Percentiles rank a stretch among this genome's conserved stretches.
Conservation (phyloP, 2,113 vertebrate genomes). For the Neodon shergylaensis region DNA sequence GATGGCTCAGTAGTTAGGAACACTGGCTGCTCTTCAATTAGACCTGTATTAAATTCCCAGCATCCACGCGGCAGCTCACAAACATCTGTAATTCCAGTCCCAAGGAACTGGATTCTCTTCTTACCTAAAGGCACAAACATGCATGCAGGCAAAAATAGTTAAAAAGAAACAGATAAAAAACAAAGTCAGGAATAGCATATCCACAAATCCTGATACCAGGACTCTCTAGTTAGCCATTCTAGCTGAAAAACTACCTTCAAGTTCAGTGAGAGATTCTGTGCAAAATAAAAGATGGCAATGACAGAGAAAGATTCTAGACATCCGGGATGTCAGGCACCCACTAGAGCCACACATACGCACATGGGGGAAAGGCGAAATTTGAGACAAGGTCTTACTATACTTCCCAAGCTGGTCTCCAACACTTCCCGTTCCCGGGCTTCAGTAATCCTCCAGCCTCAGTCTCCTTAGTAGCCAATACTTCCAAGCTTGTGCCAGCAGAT, state of each 20-base stretch:
- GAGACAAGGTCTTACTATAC: neutral
- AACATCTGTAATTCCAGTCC: neutral
- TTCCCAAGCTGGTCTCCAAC: neutral
- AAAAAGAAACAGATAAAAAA: neutral
- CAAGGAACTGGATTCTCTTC: neutral
- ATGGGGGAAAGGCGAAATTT: too few relatives aligned
- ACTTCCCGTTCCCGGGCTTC: neutral
- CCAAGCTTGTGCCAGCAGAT: neutral
- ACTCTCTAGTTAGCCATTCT: neutral
- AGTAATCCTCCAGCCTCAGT: neutral
- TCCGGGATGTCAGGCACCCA: neutral
- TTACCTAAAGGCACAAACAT: neutral
- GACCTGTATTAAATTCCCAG: neutral
- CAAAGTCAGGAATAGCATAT: neutral
- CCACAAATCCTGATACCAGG: neutral
- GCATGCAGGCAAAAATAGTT: neutral
- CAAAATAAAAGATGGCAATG: neutral
- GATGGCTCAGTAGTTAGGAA: neutral
- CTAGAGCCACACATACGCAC: neutral
- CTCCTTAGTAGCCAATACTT: neutral
- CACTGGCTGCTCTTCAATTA: neutral
- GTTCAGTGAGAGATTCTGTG: neutral
- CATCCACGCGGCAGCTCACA: neutral
- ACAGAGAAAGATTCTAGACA: neutral
- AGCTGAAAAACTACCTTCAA: neutral